Evolutionary conservation across 2,113 vertebrate genomes (phyloP), one percentile per base, ranked within the genome.

Genomic region (Stigmatopora nigra): DNA sequence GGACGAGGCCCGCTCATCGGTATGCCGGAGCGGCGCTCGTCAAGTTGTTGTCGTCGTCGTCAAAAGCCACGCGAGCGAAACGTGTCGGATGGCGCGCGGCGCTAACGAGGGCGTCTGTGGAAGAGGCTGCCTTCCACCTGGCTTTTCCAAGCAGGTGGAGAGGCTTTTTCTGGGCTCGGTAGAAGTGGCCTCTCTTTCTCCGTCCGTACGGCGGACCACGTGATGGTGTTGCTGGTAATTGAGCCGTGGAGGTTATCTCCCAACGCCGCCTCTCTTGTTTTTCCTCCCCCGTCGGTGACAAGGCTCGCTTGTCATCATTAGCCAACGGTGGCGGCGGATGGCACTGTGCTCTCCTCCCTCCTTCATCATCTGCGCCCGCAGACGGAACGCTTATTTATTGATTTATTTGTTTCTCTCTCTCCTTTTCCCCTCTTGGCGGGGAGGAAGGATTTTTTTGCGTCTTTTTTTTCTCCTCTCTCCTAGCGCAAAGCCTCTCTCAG

Each of bases 181-280:
- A n/a, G n/a, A n/a, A n/a, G n/a, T n/a, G n/a, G n/a, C n/a, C n/a
- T n/a, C n/a, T n/a, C n/a, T n/a, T n/a, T n/a, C n/a, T n/a, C n/a
- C n/a, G n/a, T n/a, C n/a, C n/a, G n/a, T n/a, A n/a, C n/a, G n/a
- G n/a, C n/a, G n/a, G n/a, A n/a, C n/a, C n/a, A n/a, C n/a, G n/a
- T n/a, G n/a, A n/a, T n/a, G n/a, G n/a, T n/a, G n/a, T n/a, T n/a
- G n/a, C n/a, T n/a, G n/a, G n/a, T 79, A 78, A 78, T 84, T 80
- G 76, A 82, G 77, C 83, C 86, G 84, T 80, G 70, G n/a, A 63
- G 73, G 75, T 76, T 81, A 84, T 86, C 76, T 83, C 83, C 76
- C 77, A 61, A 20, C 38, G 59, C 8, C 20, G 7, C 19, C 13
- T 56, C 13, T 15, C 53, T 56, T 56, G 53, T 56, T 56, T 56